Conservation (phyloP, 1,140 invertebrate genomes). For the Phthorimaea operculella region DNA sequence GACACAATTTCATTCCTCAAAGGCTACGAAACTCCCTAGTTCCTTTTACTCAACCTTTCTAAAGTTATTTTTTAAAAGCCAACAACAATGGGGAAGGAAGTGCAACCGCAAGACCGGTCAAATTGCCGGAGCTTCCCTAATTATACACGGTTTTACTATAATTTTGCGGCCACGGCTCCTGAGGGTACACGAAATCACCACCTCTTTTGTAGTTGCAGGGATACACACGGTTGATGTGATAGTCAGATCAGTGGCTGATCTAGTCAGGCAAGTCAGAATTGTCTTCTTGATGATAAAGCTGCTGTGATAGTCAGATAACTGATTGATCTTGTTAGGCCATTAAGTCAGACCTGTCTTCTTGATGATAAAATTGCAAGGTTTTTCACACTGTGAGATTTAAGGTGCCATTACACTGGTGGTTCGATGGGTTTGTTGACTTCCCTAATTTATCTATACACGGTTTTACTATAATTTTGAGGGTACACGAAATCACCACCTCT, state of each 20-base stretch:
- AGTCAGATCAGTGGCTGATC: too few species aligned
- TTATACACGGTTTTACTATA: slow-evolving; percentile 22
- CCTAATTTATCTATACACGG: slow-evolving; percentile 1
- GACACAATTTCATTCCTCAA: background rate
- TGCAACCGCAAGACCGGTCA: slow-evolving; percentile 47
- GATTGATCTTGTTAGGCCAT: too few species aligned
- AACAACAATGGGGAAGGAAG: slow-evolving; percentile 57
- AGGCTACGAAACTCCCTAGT: background rate
- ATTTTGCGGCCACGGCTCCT: slow-evolving; percentile 45
- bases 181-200: slow-evolving; percentile 41
- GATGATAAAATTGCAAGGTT: too few species aligned
- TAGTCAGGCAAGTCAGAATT: too few species aligned
- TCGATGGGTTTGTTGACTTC: too few species aligned
- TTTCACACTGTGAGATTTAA: too few species aligned
- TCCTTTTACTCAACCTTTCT: slow-evolving; percentile 18
- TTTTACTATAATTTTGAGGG: slow-evolving; percentile 47
- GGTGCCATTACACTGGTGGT: too few species aligned
- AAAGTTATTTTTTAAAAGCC: slow-evolving; percentile 22
- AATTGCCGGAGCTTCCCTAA: slow-evolving; percentile 27
- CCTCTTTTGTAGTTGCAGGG: slow-evolving; percentile 17
- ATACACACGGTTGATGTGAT: too few species aligned
- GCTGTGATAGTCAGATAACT: too few species aligned
- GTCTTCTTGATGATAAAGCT: too few species aligned
- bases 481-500: slow-evolving; percentile 38
- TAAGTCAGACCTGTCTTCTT: too few species aligned